Evolutionary conservation across 2,888 invertebrate species (phyloP).

Genomic region (Carcina quercana): DNA sequence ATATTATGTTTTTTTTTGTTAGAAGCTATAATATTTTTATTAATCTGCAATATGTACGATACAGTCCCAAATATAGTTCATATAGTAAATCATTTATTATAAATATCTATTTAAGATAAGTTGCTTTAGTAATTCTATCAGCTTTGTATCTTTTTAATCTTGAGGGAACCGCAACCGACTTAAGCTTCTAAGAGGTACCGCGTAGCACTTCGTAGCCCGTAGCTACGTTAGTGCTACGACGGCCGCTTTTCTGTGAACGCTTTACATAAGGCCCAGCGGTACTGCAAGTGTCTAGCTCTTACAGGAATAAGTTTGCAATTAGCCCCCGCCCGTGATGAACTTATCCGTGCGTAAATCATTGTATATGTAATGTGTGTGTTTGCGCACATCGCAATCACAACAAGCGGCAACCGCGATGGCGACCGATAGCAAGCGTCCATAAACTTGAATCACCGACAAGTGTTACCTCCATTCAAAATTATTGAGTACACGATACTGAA

Average conservation of each 20-base stretch:
- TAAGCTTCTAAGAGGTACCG: slow-evolving; percentile 1
- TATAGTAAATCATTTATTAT: slow-evolving; percentile 6
- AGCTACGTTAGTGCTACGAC: neutral
- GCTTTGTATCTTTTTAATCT: slow-evolving; percentile 6
- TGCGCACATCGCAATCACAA: neutral
- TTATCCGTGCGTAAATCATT: neutral
- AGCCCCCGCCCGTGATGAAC: neutral
- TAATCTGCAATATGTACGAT: neutral
- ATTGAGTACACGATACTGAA: too few species aligned
- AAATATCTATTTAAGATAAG: slow-evolving; percentile 17
- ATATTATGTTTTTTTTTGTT: neutral
- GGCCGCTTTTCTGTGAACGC: neutral
- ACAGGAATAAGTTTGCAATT: neutral
- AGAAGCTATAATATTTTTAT: neutral
- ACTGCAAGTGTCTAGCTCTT: neutral
- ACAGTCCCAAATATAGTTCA: neutral
- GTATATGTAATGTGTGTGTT: neutral
- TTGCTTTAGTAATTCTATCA: slow-evolving; percentile 18
- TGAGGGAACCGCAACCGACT: slow-evolving; percentile 13
- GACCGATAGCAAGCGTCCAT: too few species aligned
- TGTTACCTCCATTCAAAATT: too few species aligned
- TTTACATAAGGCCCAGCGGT: neutral
- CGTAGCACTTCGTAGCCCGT: neutral
- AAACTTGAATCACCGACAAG: too few species aligned
- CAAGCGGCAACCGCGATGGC: neutral